Evolutionary conservation across 2,113 vertebrate species (phyloP), one percentile per base, ranked within the genome.

Genomic region (Geothlypis trichas): DNA sequence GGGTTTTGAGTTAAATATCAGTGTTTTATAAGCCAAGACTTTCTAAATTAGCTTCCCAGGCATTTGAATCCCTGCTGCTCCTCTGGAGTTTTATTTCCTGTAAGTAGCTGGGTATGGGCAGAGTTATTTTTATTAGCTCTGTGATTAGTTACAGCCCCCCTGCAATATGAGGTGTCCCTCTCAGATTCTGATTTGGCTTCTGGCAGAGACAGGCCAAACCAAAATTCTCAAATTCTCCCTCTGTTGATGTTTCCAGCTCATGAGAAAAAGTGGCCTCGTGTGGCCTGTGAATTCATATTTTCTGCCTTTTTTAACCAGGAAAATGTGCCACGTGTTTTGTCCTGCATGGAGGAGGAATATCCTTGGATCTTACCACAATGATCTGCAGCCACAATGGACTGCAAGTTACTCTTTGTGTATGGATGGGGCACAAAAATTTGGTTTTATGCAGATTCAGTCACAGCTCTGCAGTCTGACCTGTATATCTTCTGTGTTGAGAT

Each of bases 401-500:
- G 7, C 9, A 9, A 14, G 8, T 11, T 4, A 10, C 16, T 3
- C 62, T 87, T 46, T 57, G 15, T 23, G 5, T 14, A 7, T 19
- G 24, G 41, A 4, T 6, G 10, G 16, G 7, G 2, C 33, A 49
- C 44, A 69, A 21, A 67, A 54, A 58, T 33, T n/a, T 49, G 44
- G 10, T 85, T 42, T 44, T 28, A n/a, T 16, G 9, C 41, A 79
- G 37, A 54, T 35, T 57, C 16, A 55, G 33, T 27, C 27, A 33
- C 16, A 49, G 2, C 1, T 86, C 35, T 52, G 9, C 16, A 33
- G 28, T 58, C 27, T 67, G 47, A 67, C 23, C 14, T 35, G 10
- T 80, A 18, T 71, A 31, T 30, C 47, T 19, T 26, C 54, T 61
- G 5, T 0, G 0, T 11, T 30, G 10, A 2, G 3, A 2, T 3